Conservation (phyloP, 2,797 vertebrate species). For the Astyanax mexicanus region DNA sequence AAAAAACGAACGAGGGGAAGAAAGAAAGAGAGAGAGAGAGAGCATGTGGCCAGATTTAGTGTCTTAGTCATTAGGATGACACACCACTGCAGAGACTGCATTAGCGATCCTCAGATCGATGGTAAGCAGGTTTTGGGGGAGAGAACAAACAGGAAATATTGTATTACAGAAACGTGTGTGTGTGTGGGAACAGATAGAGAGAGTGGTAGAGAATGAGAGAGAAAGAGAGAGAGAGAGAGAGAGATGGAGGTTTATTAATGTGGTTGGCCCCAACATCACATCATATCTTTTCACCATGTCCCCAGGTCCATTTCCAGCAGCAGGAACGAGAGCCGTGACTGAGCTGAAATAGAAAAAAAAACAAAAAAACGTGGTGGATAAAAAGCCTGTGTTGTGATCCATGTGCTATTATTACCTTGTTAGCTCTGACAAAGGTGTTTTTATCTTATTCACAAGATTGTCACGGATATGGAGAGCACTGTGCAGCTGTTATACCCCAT, state of each 20-base stretch:
- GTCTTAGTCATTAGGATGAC: slow-evolving; percentile 52
- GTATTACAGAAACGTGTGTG: slow-evolving; percentile 44
- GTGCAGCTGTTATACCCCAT: neutral
- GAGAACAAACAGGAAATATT: slow-evolving; percentile 55
- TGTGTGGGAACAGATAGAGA: slow-evolving; percentile 40
- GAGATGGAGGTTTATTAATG: slow-evolving; percentile 44
- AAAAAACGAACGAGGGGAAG: neutral
- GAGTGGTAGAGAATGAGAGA: slow-evolving; percentile 40
- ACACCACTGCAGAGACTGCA: slow-evolving; percentile 36
- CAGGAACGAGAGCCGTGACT: slow-evolving; percentile 24
- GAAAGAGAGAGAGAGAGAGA: slow-evolving; percentile 33
- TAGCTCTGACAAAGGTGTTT: slow-evolving; percentile 23
- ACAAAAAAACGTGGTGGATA: neutral
- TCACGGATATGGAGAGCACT: slow-evolving; percentile 11
- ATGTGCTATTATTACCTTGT: slow-evolving; percentile 38
- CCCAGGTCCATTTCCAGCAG: slow-evolving; percentile 38
- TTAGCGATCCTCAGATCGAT: slow-evolving; percentile 53
- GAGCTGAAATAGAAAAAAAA: slow-evolving; percentile 7
- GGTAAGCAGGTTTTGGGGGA: slow-evolving; percentile 42
- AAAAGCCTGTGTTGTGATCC: slow-evolving; percentile 26
- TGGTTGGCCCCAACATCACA: slow-evolving; percentile 47
- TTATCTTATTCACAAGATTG: slow-evolving; percentile 29
- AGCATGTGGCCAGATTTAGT: slow-evolving; percentile 16
- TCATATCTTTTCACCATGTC: slow-evolving; percentile 46
- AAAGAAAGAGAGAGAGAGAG: neutral